Conservation (phyloP, 2,888 invertebrate species). For the Artemia sinica region DNA sequence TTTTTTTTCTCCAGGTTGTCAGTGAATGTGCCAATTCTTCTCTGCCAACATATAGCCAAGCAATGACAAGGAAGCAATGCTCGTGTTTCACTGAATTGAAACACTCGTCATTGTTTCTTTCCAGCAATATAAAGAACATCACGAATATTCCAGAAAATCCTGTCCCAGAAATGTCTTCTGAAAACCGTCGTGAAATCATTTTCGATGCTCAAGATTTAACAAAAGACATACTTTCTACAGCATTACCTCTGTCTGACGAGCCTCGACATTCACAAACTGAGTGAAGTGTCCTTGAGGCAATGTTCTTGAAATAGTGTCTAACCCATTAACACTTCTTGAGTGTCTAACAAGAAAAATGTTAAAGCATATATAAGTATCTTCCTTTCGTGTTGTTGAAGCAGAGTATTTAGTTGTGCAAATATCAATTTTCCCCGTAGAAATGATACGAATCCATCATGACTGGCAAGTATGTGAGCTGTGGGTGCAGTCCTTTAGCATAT, state of each 20-base stretch:
- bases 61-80: background rate
- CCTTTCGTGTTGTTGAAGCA: too few relatives aligned
- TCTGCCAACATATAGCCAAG: background rate
- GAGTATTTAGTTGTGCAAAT: too few relatives aligned
- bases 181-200: background rate
- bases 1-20: background rate
- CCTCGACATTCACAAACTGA: background rate
- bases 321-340: too few relatives aligned
- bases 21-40: background rate
- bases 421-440: too few relatives aligned
- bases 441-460: too few relatives aligned
- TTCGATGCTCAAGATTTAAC: background rate
- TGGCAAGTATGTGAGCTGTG: too few relatives aligned
- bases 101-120: background rate
- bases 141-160: constrained; percentile 5
- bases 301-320: too few relatives aligned
- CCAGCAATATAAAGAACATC: constrained; percentile 1
- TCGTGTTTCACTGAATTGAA: background rate
- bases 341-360: too few relatives aligned
- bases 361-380: too few relatives aligned
- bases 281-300: too few relatives aligned
- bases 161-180: background rate
- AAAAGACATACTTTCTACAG: constrained; percentile 1
- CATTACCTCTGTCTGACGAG: background rate
- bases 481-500: too few relatives aligned